Evolutionary conservation across 2,113 vertebrate genomes (phyloP), one percentile per base, ranked within the genome.

Genomic region (Zosterops japonicus): DNA sequence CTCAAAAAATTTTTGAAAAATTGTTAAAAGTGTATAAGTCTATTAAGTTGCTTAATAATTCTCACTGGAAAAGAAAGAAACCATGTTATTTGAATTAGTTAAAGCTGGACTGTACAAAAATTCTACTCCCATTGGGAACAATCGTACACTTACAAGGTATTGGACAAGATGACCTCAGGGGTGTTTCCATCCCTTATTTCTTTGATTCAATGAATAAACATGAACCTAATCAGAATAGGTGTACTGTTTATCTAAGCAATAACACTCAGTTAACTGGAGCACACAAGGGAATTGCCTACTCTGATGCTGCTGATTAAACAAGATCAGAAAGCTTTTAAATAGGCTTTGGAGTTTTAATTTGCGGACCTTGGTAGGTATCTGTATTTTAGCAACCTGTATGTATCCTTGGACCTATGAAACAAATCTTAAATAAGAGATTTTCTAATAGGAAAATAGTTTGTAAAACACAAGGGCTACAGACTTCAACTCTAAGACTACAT

Each of bases 161-260:
- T 57, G 83, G 22, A 64, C 11, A 27, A 68, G 49, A 94, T 85
- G 57, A 95, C 70, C 92, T 93, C 61, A 49, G 46, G 93, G 61
- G 70, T 90, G 53, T 76, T 78, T 78, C 74, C 41, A 61, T 52
- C 21, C 20, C 36, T 55, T 59, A 36, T 83, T 94, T 94, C 53
- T 85, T 82, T 83, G 35, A 55, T 24, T 91, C 16, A 47, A 83
- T 94, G 89, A 96, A 95, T 94, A 96, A 95, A 95, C 81, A 95
- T 94, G 55, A 94, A 65, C 53, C 29, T 95, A 89, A 95, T 91
- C 91, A 93, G 70, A 91, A 80, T 53, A 95, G n/a, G 67, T 65
- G 11, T 67, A 67, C 46, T 93, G 89, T 94, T 95, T 95, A 83
- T 83, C 67, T 97, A 94, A 96, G 93, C 93, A 95, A 90, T 95